Conservation (phyloP, 2,113 vertebrate genomes). For the Saguinus midas region DNA sequence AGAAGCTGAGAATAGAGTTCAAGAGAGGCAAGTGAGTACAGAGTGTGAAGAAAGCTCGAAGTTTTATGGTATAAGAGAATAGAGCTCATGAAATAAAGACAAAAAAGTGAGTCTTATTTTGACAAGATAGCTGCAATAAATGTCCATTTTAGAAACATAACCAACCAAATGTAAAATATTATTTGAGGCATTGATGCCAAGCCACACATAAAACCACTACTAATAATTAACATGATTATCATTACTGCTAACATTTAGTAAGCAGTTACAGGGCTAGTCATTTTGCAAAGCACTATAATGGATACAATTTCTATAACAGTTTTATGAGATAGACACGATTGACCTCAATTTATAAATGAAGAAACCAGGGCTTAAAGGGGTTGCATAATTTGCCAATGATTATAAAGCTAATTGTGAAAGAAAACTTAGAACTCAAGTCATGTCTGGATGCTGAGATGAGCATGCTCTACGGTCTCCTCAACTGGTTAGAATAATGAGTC, state of each 20-base stretch:
- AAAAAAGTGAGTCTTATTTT: not conserved
- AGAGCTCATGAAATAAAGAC: not conserved
- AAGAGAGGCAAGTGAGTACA: not conserved
- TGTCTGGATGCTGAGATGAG: not conserved
- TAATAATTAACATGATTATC: not conserved
- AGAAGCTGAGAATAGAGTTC: not conserved
- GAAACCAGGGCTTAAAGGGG: not conserved
- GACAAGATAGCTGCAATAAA: not conserved
- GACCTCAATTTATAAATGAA: conserved; percentile 9
- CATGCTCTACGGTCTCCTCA: not conserved
- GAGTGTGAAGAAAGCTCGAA: not conserved
- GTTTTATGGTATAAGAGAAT: not conserved
- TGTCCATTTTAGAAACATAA: conserved; percentile 16
- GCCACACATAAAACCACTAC: not conserved
- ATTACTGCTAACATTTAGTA: not conserved
- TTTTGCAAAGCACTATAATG: not conserved
- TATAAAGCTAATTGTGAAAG: not conserved
- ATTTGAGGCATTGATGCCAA: not conserved
- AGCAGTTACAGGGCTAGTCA: not conserved
- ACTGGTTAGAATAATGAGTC: not conserved
- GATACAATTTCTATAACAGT: not conserved
- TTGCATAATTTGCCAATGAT: not conserved
- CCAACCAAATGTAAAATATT: not conserved
- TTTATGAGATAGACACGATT: not conserved
- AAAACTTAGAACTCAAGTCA: not conserved